Percentiles rank a stretch among this genome's conserved stretches.
Evolutionary conservation across 2,797 vertebrate genomes (phyloP).

Genomic region (Melanotaenia trifasciata): DNA sequence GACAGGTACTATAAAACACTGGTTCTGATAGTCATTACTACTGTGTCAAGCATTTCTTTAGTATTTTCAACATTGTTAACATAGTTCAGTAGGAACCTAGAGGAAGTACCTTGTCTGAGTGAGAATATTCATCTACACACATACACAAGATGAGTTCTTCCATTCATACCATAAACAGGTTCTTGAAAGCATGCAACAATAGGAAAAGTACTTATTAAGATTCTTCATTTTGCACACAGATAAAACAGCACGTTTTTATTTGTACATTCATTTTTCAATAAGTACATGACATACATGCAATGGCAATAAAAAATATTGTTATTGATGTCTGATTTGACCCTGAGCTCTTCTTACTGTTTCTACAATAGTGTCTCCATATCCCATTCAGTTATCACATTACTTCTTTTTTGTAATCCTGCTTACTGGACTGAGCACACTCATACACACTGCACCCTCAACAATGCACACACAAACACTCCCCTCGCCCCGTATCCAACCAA

Average conservation of each 20-base stretch:
- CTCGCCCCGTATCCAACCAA: conserved; percentile 29
- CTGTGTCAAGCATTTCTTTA: conserved; percentile 56
- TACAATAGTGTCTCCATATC: background rate
- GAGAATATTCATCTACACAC: background rate
- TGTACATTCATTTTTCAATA: background rate
- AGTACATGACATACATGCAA: background rate
- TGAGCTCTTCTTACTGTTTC: background rate
- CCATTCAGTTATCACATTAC: conserved; percentile 12
- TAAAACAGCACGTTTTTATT: background rate
- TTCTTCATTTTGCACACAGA: background rate
- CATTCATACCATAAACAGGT: background rate
- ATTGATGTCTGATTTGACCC: background rate
- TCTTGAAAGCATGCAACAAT: background rate
- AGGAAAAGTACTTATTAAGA: background rate
- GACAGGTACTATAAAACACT: conserved; percentile 49
- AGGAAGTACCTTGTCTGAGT: background rate
- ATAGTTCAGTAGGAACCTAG: conserved; percentile 15
- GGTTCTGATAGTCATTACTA: conserved; percentile 47
- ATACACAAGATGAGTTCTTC: background rate
- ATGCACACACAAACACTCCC: conserved; percentile 31
- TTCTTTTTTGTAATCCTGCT: conserved; percentile 25
- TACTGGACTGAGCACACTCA: conserved; percentile 5
- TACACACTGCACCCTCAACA: conserved; percentile 22
- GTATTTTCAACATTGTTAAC: conserved; percentile 57
- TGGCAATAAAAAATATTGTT: background rate